Percentiles rank a stretch among this genome's conserved stretches.
These are phyloP conservation scores for Regulus satrapa DNA, from an alignment of 2,113 vertebrate species.

Conservation along the genomic window DNA sequence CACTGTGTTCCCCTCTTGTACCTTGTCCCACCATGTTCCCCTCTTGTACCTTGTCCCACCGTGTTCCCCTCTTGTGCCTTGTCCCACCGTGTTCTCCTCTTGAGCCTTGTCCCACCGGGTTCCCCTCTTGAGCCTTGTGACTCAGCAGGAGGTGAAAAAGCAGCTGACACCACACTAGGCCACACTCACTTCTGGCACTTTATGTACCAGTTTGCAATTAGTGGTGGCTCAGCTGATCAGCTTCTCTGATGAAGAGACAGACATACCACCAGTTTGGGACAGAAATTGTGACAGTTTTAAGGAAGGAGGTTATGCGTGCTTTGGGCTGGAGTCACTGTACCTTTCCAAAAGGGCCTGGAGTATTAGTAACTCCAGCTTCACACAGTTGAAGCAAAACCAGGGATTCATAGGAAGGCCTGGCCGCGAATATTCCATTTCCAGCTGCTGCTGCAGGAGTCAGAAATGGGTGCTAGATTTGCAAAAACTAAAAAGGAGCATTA, in stretches of 20 bases:
- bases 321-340: not conserved
- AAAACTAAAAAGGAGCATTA: not conserved
- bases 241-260: not conserved
- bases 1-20: not conserved
- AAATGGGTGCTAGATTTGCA: not conserved
- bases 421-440: not conserved
- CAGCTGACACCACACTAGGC: not conserved
- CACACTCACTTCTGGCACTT: not conserved
- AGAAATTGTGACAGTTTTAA: not conserved
- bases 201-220: not conserved
- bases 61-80: not conserved
- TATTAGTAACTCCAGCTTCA: not conserved
- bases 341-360: not conserved
- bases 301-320: not conserved
- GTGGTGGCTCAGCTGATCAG: not conserved
- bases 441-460: not conserved
- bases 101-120: not conserved
- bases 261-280: not conserved
- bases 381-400: not conserved
- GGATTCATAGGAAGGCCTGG: not conserved
- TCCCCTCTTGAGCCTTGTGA: not conserved
- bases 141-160: conserved; percentile 14
- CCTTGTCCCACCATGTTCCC: not conserved
- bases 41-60: no score
- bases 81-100: not conserved